A percentile compares a stretch with the other conserved stretches of the same genome.
These are phyloP conservation scores for Drosophila littoralis DNA, from an alignment of 1,140 invertebrate species.

Conservation along the genomic window DNA sequence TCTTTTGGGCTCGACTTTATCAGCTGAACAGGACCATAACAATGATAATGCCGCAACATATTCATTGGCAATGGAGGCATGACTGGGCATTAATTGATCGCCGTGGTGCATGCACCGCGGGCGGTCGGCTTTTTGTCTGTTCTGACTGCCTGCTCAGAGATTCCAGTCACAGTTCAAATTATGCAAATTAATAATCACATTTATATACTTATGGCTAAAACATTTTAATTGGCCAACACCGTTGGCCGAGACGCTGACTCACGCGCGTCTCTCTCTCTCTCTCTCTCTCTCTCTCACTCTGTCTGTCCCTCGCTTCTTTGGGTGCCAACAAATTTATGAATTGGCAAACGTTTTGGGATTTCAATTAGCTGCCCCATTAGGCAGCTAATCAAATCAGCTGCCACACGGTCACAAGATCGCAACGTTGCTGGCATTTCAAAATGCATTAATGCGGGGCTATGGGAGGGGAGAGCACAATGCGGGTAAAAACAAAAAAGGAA, in stretches of 20 bases:
- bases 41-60: slow-evolving; percentile 75
- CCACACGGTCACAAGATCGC: slow-evolving; percentile 59
- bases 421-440: slow-evolving; percentile 28
- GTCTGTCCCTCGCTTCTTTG: neutral
- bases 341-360: slow-evolving; percentile 57
- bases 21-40: slow-evolving; percentile 74
- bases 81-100: slow-evolving; percentile 64
- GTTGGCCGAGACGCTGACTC: slow-evolving; percentile 34
- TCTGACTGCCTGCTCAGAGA: slow-evolving; percentile 2
- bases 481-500: neutral
- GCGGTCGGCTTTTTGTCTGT: slow-evolving; percentile 41
- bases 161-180: slow-evolving; percentile 52
- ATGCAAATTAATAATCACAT: slow-evolving; percentile 77
- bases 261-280: neutral
- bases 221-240: slow-evolving; percentile 60
- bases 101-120: slow-evolving; percentile 43
- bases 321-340: slow-evolving; percentile 58
- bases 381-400: slow-evolving; percentile 61
- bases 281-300: neutral
- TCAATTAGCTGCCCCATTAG: slow-evolving; percentile 58
- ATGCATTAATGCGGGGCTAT: neutral
- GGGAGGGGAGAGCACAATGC: neutral
- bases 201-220: slow-evolving; percentile 52
- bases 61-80: slow-evolving; percentile 52
- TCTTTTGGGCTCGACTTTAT: slow-evolving; percentile 44